Evolutionary conservation across 2,888 invertebrate species (phyloP).

Genomic region (Callosobruchus maculatus): DNA sequence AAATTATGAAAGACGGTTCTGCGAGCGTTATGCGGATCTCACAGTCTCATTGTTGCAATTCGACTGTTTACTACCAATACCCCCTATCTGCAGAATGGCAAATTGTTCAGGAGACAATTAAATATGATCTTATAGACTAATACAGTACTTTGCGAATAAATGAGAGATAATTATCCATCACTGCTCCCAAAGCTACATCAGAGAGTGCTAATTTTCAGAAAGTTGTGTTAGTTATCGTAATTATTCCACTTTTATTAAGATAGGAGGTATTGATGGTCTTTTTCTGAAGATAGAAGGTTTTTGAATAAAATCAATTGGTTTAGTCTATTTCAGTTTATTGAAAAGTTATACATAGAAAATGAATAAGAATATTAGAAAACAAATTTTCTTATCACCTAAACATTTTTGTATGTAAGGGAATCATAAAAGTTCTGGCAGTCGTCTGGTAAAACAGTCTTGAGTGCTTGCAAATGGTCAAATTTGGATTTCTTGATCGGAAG

Average conservation of each 20-base stretch:
- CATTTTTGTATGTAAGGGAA: not conserved
- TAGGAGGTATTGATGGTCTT: not conserved
- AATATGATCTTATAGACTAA: not conserved
- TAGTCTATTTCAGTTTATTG: not conserved
- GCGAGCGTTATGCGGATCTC: no score
- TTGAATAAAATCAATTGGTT: not conserved
- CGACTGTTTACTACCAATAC: not conserved
- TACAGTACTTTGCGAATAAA: not conserved
- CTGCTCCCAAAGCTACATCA: not conserved
- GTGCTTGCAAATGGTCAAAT: not conserved
- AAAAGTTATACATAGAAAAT: not conserved
- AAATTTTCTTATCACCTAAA: not conserved
- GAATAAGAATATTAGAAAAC: not conserved
- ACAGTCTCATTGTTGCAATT: no score
- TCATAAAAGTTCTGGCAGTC: slow-evolving; percentile 4
- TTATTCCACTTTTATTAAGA: not conserved
- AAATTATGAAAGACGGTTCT: no score
- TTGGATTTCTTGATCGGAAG: not conserved
- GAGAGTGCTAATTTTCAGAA: not conserved
- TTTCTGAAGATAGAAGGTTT: not conserved
- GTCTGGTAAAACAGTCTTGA: slow-evolving; percentile 1
- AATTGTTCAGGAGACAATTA: not conserved
- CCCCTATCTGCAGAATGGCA: not conserved
- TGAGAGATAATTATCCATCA: not conserved
- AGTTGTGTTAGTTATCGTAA: not conserved